phyloP scores from a whole-genome alignment of 2,797 vertebrate species.

The Pyrocephalus nanus region DNA sequence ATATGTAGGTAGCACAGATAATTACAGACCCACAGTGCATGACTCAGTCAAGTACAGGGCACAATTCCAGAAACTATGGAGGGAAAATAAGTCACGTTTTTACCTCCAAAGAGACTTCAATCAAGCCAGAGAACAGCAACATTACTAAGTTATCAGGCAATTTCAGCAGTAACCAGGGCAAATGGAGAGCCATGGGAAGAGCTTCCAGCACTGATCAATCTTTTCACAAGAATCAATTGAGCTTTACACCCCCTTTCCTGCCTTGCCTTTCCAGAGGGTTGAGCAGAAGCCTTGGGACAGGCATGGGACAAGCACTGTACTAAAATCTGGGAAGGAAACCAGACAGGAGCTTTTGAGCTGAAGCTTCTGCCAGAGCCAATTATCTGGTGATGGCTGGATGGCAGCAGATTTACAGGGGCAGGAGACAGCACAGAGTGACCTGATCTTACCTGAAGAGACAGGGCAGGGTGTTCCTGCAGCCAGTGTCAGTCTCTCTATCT shows the following conservation, averaged over 20 bases:
- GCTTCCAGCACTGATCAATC: background rate
- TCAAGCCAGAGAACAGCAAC: background rate
- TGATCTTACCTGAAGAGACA: background rate
- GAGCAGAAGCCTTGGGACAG: background rate
- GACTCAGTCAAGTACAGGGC: background rate
- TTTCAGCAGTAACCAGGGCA: background rate
- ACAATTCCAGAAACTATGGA: background rate
- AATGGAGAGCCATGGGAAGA: background rate
- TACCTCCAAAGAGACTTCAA: background rate
- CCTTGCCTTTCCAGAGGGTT: background rate
- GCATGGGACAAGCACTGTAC: background rate
- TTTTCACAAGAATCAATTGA: background rate
- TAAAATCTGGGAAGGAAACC: background rate
- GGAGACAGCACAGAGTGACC: background rate
- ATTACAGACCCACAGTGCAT: background rate
- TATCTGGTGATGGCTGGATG: background rate
- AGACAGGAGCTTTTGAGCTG: background rate
- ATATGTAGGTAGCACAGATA: background rate
- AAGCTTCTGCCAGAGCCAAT: slow-evolving; percentile 21
- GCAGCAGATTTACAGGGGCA: background rate
- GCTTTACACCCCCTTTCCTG: background rate
- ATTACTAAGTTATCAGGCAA: background rate
- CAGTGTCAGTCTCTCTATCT: background rate
- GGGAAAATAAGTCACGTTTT: background rate
- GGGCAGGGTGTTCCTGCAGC: background rate